phyloP scores from a whole-genome alignment of 2,888 invertebrate genomes.

The Boloria selene region DNA sequence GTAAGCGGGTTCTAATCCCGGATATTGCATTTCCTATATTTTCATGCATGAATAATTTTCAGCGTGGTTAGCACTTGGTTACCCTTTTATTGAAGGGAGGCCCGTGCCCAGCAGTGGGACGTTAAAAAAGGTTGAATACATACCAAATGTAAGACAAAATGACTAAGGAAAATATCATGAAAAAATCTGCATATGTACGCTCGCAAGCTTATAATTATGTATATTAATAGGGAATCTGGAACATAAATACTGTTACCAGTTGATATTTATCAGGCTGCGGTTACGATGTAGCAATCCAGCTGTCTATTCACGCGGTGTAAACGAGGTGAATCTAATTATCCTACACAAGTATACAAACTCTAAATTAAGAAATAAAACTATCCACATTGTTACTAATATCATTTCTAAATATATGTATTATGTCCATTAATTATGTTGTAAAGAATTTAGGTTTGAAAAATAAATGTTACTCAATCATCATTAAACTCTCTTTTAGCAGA shows the following conservation, averaged over 20 bases:
- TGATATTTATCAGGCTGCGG: constrained; percentile 29
- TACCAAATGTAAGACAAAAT: no score
- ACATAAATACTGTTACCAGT: constrained; percentile 12
- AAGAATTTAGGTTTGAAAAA: constrained; percentile 1
- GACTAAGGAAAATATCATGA: no score
- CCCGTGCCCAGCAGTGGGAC: no score
- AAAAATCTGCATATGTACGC: no score
- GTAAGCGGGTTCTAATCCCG: no score
- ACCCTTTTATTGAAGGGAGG: no score
- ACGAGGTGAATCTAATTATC: constrained; percentile 27
- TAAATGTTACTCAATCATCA: constrained; percentile 32
- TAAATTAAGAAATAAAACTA: constrained; percentile 26
- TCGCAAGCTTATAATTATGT: not conserved
- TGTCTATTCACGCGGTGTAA: constrained; percentile 31
- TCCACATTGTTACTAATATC: constrained; percentile 11
- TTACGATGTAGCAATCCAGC: constrained; percentile 25
- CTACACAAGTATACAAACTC: constrained; percentile 13
- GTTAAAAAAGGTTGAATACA: no score
- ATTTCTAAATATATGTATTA: constrained; percentile 9
- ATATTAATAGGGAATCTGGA: constrained; percentile 1
- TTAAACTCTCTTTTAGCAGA: constrained; percentile 35
- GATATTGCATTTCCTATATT: no score
- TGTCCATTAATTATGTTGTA: not conserved
- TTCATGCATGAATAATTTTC: no score
- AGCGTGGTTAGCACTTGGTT: no score